Evolutionary conservation across 2,797 vertebrate genomes (phyloP), one percentile per base, ranked within the genome.

Genomic region (Bovichtus variegatus): DNA sequence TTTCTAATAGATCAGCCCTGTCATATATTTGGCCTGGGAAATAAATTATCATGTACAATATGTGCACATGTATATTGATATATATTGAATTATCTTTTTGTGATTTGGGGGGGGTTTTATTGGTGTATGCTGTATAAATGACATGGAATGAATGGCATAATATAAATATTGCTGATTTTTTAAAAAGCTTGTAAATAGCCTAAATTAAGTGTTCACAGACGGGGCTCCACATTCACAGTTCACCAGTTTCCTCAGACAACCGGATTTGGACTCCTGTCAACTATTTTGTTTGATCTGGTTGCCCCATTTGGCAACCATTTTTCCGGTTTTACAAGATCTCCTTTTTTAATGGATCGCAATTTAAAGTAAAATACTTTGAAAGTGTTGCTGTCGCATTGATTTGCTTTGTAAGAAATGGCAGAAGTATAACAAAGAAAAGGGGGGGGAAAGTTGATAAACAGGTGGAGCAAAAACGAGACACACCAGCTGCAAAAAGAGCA

Each of bases 201-300:
- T 25, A 18, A 57, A 54, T 47, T 44, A 25, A 23, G 34, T 46
- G 16, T 31, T 18, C n/a, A 29, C 38, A 31, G 3, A 44, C 19
- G 25, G 5, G 11, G 15, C 57, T 19, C 7, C 19, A 6, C 6
- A 16, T 23, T 46, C 27, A 60, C 38, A 10, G 51, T 65, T 75
- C 8, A 25, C 19, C n/a, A 18, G n/a, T 70, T 29, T 54, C n/a
- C 10, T 16, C 0, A 0, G 43, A 49, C 57, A 49, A 73, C 55
- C 1, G n/a, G 12, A 65, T 66, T 73, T 81, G 76, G 70, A 46
- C 18, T 2, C 8, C 4, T 54, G n/a, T 66, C 41, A 72, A 67
- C 34, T 74, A 62, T 65, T 71, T 41, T 0, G 2, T 82, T 85
- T 57, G 13, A 40, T 75, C 34, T 66, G 38, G 23, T 73, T 71